Evolutionary conservation across 2,888 invertebrate species (phyloP).

Genomic region (Oscheius myriophilus): DNA sequence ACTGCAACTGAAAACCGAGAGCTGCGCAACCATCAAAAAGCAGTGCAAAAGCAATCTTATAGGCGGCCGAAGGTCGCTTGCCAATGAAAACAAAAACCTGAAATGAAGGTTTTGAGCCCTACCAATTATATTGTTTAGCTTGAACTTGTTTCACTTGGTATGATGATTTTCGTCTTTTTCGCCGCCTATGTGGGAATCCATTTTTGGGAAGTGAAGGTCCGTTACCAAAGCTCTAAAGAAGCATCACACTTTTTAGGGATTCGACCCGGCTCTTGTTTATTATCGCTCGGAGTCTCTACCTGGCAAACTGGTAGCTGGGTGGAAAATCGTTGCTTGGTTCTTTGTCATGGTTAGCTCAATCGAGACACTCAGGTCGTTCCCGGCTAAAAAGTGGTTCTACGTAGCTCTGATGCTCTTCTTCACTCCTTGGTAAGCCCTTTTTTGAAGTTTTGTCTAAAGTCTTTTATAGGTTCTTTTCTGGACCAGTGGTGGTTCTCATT

Average conservation of each 20-base stretch:
- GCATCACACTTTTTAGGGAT: conserved; percentile 77
- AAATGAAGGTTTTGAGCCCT: no score
- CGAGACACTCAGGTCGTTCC: conserved; percentile 84
- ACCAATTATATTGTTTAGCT: conserved; percentile 22
- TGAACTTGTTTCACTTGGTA: conserved; percentile 33
- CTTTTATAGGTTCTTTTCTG: conserved; percentile 81
- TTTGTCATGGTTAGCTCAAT: conserved; percentile 80
- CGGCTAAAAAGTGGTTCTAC: conserved; percentile 85
- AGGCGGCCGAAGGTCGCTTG: no score
- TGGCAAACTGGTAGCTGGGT: conserved; percentile 77
- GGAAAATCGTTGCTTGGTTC: conserved; percentile 79
- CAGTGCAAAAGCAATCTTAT: no score
- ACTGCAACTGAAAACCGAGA: no score
- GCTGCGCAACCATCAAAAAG: no score
- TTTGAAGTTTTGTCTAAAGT: background rate
- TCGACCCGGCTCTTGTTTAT: conserved; percentile 89
- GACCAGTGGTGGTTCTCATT: conserved; percentile 82
- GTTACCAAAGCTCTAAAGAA: background rate
- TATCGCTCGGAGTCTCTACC: conserved; percentile 91
- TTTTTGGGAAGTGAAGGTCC: conserved; percentile 60
- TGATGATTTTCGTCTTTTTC: conserved; percentile 31
- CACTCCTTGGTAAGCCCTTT: conserved; percentile 79
- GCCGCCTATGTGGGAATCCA: conserved; percentile 42
- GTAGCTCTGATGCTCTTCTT: conserved; percentile 84
- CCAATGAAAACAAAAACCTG: no score